Conservation (phyloP, 2,888 invertebrate genomes). For the Tuberolachnus salignus region DNA sequence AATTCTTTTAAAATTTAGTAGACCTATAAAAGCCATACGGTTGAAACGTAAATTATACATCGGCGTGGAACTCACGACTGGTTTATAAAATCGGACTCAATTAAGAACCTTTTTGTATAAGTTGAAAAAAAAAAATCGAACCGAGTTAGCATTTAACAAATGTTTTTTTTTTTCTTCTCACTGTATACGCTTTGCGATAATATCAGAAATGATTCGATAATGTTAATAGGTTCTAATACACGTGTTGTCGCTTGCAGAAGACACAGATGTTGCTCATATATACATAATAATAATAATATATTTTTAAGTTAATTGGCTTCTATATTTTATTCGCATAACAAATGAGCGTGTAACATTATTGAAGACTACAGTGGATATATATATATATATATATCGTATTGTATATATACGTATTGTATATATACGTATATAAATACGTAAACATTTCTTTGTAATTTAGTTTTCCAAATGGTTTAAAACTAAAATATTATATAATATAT, state of each 20-base stretch:
- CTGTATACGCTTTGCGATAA: constrained; percentile 2
- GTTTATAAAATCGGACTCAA: constrained; percentile 13
- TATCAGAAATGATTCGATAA: constrained; percentile 27
- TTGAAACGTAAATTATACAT: constrained; percentile 32
- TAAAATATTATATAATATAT: no score
- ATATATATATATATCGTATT: no score
- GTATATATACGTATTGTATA: no score
- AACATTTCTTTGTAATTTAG: constrained; percentile 19
- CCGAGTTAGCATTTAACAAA: background rate
- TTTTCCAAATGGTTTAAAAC: no score
- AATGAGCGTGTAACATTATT: constrained; percentile 7
- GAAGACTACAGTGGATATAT: background rate
- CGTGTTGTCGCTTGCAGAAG: background rate
- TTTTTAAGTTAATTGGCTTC: constrained; percentile 28
- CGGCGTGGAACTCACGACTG: constrained; percentile 21
- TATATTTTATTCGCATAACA: constrained; percentile 7
- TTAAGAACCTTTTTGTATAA: constrained; percentile 28
- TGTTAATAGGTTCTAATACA: constrained; percentile 23
- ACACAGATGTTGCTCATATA: background rate
- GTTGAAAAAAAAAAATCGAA: background rate
- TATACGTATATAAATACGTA: background rate
- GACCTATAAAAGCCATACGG: constrained; percentile 40
- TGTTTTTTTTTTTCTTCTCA: background rate
- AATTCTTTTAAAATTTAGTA: constrained; percentile 43
- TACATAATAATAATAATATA: background rate